A percentile compares a stretch with the other conserved stretches of the same genome.
phyloP scores from a whole-genome alignment of 2,888 invertebrate genomes.

The Bedellia somnulentella region DNA sequence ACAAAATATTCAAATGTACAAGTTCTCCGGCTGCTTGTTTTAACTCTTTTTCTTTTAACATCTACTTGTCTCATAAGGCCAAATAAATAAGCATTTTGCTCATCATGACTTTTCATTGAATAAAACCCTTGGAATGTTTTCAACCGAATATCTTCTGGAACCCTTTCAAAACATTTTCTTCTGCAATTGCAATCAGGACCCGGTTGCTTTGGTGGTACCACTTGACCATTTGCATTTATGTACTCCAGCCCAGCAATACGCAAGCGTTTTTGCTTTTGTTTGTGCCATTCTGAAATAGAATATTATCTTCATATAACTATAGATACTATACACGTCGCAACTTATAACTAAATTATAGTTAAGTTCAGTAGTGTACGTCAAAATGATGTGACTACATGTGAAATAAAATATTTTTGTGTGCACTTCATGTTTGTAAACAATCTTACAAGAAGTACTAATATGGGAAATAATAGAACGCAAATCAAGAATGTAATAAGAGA shows the following conservation, averaged over 20 bases:
- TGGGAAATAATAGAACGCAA: too few relatives aligned
- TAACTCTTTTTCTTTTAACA: constrained; percentile 58
- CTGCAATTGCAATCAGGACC: constrained; percentile 58
- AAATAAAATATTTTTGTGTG: constrained; percentile 5
- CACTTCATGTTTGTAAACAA: too few relatives aligned
- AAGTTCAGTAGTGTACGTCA: too few relatives aligned
- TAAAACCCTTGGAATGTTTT: constrained; percentile 61
- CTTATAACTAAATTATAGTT: too few relatives aligned
- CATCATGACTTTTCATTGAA: constrained; percentile 59
- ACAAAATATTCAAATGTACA: constrained; percentile 62
- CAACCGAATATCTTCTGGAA: constrained; percentile 47
- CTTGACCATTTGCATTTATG: constrained; percentile 58
- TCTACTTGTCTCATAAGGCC: constrained; percentile 61
- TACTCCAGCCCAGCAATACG: constrained; percentile 58
- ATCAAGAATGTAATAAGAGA: constrained; percentile 58
- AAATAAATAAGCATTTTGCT: constrained; percentile 62
- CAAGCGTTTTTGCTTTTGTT: constrained; percentile 58
- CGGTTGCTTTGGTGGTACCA: constrained; percentile 56
- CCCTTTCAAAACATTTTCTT: constrained; percentile 51
- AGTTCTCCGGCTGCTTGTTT: constrained; percentile 52
- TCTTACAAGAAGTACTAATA: too few relatives aligned
- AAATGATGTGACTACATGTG: neutral
- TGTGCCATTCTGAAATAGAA: constrained; percentile 57
- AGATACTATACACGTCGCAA: too few relatives aligned
- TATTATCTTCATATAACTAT: constrained; percentile 3